Evolutionary conservation across 64 coral and sea anemone species (phyloP), one percentile per base, ranked within the genome.

Genomic region (Montipora sp.): DNA sequence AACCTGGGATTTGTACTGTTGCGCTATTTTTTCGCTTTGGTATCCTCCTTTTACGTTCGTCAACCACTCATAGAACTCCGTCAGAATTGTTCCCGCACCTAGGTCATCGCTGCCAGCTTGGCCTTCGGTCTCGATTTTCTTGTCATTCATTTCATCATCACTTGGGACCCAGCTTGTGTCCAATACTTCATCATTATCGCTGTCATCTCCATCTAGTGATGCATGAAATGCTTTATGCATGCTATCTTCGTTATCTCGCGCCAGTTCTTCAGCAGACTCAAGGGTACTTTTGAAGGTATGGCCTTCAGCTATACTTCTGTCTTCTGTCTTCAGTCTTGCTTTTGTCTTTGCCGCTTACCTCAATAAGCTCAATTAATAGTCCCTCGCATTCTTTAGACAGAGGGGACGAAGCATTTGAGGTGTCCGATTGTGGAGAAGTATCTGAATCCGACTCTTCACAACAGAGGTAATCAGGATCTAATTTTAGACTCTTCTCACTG

Each of bases 81-180:
- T 79, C 88, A 90, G 74, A 27, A 80, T 58, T 68, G 55, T 49
- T 47, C 88, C 88, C 1, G 88, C 77, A 43, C 43, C 12, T 59
- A 79, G 43, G 57, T 79, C 88, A 48, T 67, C 55, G 36, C 20
- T 47, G 45, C 36, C 88, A 90, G 57, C 12, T 79, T 68, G 75
- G 57, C 16, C 13, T 22, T 79, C 3, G 2, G 22, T 80, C 61
- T 90, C 77, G 47, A 44, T 80, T 23, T 80, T 68, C 24, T 79
- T 44, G 21, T 68, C 76, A 60, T 66, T 68, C 13, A 90, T 80
- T 65, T 90, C 57, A 67, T 73, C 67, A 50, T 90, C 88, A 47
- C 88, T 90, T 79, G 88, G 76, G 75, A 70, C 77, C 77, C 89
- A 90, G 45, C 72, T 51, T 90, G 89, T 90, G 79, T 90, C 77